Evolutionary conservation across 2,888 invertebrate species (phyloP), one percentile per base, ranked within the genome.

Genomic region (Tipula vernalis): DNA sequence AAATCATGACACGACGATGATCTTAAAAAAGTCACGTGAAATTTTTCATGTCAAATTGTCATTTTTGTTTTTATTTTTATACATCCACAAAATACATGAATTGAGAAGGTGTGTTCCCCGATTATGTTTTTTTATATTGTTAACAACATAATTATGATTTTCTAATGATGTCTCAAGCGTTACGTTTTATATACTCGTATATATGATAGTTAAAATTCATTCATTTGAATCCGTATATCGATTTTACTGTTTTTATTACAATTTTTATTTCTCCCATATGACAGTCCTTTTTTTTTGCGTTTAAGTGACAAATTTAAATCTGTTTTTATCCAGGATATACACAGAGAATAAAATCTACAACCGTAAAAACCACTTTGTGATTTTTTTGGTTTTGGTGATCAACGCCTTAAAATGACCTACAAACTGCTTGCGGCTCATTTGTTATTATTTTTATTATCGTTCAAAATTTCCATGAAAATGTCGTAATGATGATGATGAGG

Each of bases 341-440:
- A 39, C 39, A 39, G 39, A 18, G 71, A 71, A 71, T 71, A 71
- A 71, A 71, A 71, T 71, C 71, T 71, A 71, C 28, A 71, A 71
- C 71, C 71, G 71, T 71, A 71, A 71, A 71, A 71, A 71, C 71
- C 71, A 71, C 71, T 71, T 71, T 71, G 71, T 71, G 71, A 71
- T 71, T 71, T 71, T 57, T 28, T 28, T n/a, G n/a, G n/a, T 71
- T 71, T 39, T 39, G 86, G 85, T 86, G 86, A 87, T 87, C 87
- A 85, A 86, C 87, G 86, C 84, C 86, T 71, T 86, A 84, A 83
- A 87, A 87, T 87, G 87, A 87, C 87, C 87, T 87, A 87, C 87
- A 87, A 87, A 87, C 85, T 87, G 87, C 87, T 87, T 87, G 87
- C 86, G 87, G 87, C 87, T 87, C 87, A 87, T 87, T 85, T 85